Conservation (phyloP, 1,140 invertebrate genomes). For the Diorhabda sublineata region DNA sequence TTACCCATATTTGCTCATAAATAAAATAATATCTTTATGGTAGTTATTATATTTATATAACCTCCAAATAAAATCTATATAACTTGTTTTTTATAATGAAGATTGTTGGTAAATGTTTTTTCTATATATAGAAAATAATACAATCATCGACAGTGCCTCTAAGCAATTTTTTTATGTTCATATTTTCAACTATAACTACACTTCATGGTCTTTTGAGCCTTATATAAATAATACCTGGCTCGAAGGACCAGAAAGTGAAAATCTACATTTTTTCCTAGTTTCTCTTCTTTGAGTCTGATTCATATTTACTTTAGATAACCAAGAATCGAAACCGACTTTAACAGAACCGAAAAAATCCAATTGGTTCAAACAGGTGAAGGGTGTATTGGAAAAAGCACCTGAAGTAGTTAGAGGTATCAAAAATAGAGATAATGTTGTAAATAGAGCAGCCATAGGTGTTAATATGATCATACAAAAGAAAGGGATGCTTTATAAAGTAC, state of each 20-base stretch:
- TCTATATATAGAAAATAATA: no score
- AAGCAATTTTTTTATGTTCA: no score
- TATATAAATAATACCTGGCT: no score
- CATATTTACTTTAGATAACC: not conserved
- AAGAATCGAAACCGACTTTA: not conserved
- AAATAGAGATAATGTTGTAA: conserved; percentile 25
- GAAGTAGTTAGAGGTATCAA: conserved; percentile 36
- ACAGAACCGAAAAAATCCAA: conserved; percentile 27
- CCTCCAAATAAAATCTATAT: no score
- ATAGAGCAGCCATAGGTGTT: conserved; percentile 35
- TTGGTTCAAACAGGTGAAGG: conserved; percentile 41
- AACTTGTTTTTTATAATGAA: no score
- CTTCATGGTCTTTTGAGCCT: no score
- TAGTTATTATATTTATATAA: not conserved
- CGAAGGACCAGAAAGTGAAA: no score
- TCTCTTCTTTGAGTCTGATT: no score
- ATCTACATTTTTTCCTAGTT: no score
- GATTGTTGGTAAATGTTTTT: no score
- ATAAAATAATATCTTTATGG: not conserved
- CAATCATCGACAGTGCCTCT: no score
- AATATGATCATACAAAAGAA: conserved; percentile 38
- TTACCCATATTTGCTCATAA: not conserved
- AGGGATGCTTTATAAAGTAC: conserved; percentile 46
- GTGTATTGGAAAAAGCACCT: conserved; percentile 38
- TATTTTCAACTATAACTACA: no score